Evolutionary conservation across 2,888 invertebrate genomes (phyloP), one percentile per base, ranked within the genome.

Genomic region (Chironomus riparius): DNA sequence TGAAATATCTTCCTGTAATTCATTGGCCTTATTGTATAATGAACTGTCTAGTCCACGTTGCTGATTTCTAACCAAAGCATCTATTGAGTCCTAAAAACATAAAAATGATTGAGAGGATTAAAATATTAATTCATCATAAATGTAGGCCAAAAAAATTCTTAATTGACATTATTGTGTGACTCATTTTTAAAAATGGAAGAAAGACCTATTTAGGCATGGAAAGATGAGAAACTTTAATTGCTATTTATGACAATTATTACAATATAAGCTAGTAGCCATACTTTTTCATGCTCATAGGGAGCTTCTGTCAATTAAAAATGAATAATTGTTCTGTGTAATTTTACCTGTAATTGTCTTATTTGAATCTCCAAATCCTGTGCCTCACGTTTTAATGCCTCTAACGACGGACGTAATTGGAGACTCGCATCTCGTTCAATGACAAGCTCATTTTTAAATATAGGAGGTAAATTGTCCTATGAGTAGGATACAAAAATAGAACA

Each of bases 1-100:
- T 78, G 96, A 95, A 82, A 97, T 92, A 81, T 97, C 97, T 84
- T 97, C 97, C 86, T 97, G 93, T 75, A 97, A 88, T 85, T 97
- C 97, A 83, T 96, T 96, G 80, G 94, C 95, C 87, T 97, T 97
- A 83, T 92, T 95, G 85, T 91, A 95, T 77, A 95, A 87, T 81
- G 91, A 91, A 78, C 91, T 91, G 83, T 96, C 95, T 78, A 93
- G 86, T 78, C 89, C 89, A 76, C 91, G 86, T 79, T 86, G 86
- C 82, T 97, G 97, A 82, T 94, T 89, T 79, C 95, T 90, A 78
- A 90, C 87, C 78, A 97, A 86, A 0, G 92, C 88, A 81, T 95
- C 95, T 79, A 96, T 87, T 72, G 93, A 88, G 79, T 97, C 97
- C 86, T 94, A 90, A 78, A 77, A 77, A 69, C 7, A 56, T 73